Evolutionary conservation across 1,140 invertebrate genomes (phyloP), one percentile per base, ranked within the genome.

Genomic region (Ceratina japonica): DNA sequence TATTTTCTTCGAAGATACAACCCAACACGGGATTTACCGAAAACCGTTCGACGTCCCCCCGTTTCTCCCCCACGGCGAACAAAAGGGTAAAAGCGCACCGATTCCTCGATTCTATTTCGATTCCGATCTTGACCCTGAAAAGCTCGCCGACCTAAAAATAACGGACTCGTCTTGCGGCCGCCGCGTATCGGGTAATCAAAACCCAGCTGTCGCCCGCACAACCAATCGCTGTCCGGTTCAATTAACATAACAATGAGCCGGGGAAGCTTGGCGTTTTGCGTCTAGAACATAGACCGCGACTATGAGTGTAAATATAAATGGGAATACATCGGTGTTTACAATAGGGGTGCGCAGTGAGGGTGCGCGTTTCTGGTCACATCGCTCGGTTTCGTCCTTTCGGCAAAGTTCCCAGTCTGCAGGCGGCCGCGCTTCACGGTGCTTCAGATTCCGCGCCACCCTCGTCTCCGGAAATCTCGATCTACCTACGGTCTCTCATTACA

Each of bases 331-430:
- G 5, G 56, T 27, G 51, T 77, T 71, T 59, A 62, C n/a, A n/a
- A 58, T 20, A 72, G 59, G 59, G 59, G 16, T 78, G 75, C 75
- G 75, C 75, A 63, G 49, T n/a, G 15, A 56, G 75, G 69, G 69
- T 78, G 75, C 75, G 75, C 75, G 31, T 20, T 20, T 24, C 75
- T 77, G 31, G 0, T 7, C 12, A 20, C 49, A 44, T 44, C 27
- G 59, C 24, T 56, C 31, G 75, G 54, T 44, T 44, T 44, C 37
- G 58, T 77, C 68, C 75, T 71, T 72, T 63, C 10, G 13, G 15
- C 31, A 72, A 72, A 78, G 69, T 78, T 78, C 68, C 27, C 69
- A 78, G 75, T 78, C 75, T 37, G 51, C 68, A 49, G 59, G 51
- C 18, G 51, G 22, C 75, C 75, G 68, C 69, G 75, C 27, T 64